A percentile compares a stretch with the other conserved stretches of the same genome.
Evolutionary conservation across 2,888 invertebrate genomes (phyloP).

Genomic region (Lumbricus terrestris): DNA sequence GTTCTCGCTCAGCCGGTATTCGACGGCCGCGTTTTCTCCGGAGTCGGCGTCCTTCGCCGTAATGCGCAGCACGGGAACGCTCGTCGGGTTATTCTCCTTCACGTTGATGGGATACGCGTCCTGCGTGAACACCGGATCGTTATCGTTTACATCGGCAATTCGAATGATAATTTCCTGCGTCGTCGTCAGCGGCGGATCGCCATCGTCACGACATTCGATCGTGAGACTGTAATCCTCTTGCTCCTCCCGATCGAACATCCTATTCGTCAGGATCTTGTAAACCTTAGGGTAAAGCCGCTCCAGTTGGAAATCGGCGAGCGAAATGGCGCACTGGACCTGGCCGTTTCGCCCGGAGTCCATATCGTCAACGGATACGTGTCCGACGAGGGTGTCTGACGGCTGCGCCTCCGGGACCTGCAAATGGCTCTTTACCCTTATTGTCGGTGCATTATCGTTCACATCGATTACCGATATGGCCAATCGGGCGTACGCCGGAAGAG

Average conservation of each 20-base stretch:
- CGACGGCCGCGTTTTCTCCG: slow-evolving; percentile 45
- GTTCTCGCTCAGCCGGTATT: slow-evolving; percentile 33
- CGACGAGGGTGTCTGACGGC: slow-evolving; percentile 43
- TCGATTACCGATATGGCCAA: slow-evolving; percentile 64
- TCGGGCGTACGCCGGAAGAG: slow-evolving; percentile 74
- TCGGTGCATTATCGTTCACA: slow-evolving; percentile 73
- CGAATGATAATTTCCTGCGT: slow-evolving; percentile 75
- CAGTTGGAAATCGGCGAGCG: slow-evolving; percentile 23
- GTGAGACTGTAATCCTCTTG: slow-evolving; percentile 18
- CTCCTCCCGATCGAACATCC: slow-evolving; percentile 33
- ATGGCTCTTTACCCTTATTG: slow-evolving; percentile 21
- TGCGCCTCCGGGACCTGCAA: not conserved
- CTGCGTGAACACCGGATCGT: slow-evolving; percentile 75
- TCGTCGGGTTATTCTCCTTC: slow-evolving; percentile 23
- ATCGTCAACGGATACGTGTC: slow-evolving; percentile 50
- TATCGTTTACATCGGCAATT: slow-evolving; percentile 84
- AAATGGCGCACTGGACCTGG: slow-evolving; percentile 47
- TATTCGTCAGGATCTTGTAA: slow-evolving; percentile 33
- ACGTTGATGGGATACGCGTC: slow-evolving; percentile 22
- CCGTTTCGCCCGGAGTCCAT: slow-evolving; percentile 52
- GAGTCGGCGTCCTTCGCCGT: slow-evolving; percentile 39
- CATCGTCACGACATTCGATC: slow-evolving; percentile 32
- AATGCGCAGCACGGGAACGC: slow-evolving; percentile 26
- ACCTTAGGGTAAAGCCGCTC: slow-evolving; percentile 22
- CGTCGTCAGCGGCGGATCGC: slow-evolving; percentile 34